A percentile compares a stretch with the other conserved stretches of the same genome.
Evolutionary conservation across 2,113 vertebrate genomes (phyloP).

Genomic region (Cochlearius cochlearius): DNA sequence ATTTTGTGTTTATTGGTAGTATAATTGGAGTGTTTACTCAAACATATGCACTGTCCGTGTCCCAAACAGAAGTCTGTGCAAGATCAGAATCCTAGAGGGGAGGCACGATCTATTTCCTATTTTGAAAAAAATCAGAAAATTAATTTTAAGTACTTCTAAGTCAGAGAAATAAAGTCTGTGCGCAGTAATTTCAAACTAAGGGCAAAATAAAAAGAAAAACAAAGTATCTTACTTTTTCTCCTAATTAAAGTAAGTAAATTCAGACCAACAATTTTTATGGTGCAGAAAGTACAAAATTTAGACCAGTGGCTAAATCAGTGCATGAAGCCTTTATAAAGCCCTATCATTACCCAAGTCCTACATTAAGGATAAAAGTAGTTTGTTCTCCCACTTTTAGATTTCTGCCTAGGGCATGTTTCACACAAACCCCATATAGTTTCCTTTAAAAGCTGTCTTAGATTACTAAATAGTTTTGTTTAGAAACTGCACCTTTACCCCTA

Average conservation of each 20-base stretch:
- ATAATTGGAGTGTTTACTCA: neutral
- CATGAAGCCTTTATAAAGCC: neutral
- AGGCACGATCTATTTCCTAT: neutral
- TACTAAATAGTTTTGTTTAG: constrained; percentile 13
- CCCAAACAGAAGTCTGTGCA: neutral
- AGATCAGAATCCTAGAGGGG: neutral
- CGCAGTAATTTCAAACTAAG: neutral
- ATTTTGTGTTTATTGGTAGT: neutral
- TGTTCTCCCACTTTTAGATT: neutral
- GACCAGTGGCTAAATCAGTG: neutral
- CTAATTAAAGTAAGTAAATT: neutral
- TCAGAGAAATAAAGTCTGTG: neutral
- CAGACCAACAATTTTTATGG: neutral
- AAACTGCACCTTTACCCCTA: neutral
- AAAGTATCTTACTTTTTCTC: neutral
- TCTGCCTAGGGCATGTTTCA: neutral
- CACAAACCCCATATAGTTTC: neutral
- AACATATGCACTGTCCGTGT: neutral
- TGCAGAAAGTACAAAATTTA: neutral
- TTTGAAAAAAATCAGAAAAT: neutral
- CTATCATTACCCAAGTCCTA: neutral
- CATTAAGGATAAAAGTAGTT: neutral
- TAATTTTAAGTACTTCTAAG: neutral
- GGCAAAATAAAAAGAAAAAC: neutral
- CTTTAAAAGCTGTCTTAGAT: constrained; percentile 21